Evolutionary conservation across 1,140 invertebrate genomes (phyloP).

Genomic region (Euwallacea similis): DNA sequence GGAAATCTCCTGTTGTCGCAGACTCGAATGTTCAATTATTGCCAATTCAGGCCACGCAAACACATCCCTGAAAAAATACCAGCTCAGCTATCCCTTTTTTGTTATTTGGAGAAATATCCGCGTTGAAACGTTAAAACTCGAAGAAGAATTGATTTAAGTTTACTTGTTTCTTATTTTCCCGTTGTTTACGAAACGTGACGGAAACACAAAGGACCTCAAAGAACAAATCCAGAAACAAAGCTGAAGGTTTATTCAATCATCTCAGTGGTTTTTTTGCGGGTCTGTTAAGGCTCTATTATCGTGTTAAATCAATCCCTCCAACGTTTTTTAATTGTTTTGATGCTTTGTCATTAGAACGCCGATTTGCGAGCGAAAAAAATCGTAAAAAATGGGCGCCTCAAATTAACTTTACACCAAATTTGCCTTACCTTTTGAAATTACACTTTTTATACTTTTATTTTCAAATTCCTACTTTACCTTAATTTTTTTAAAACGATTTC

Average conservation of each 20-base stretch:
- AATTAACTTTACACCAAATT: too few relatives aligned
- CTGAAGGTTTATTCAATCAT: slow-evolving; percentile 6
- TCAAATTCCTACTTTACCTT: too few relatives aligned
- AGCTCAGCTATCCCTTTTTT: slow-evolving; percentile 21
- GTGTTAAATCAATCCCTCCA: too few relatives aligned
- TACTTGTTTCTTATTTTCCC: slow-evolving; percentile 28
- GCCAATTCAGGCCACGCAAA: slow-evolving; percentile 20
- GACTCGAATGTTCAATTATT: slow-evolving; percentile 5
- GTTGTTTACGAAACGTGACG: slow-evolving; percentile 33
- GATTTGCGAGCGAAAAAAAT: too few relatives aligned
- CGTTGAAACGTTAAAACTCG: slow-evolving; percentile 26
- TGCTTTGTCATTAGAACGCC: too few relatives aligned
- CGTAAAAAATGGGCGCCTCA: too few relatives aligned
- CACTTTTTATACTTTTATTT: too few relatives aligned
- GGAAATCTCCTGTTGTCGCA: not conserved
- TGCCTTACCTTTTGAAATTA: too few relatives aligned
- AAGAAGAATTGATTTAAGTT: slow-evolving; percentile 29
- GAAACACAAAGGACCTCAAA: slow-evolving; percentile 15
- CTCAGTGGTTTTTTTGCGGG: not conserved
- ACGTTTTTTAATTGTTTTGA: too few relatives aligned
- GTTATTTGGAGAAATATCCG: slow-evolving; percentile 11
- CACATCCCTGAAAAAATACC: slow-evolving; percentile 11
- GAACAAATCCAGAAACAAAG: slow-evolving; percentile 8
- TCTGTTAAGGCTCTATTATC: too few relatives aligned
- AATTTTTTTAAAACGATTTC: too few relatives aligned